Conservation (phyloP, 2,113 vertebrate genomes). For the Actinemys pallida region DNA sequence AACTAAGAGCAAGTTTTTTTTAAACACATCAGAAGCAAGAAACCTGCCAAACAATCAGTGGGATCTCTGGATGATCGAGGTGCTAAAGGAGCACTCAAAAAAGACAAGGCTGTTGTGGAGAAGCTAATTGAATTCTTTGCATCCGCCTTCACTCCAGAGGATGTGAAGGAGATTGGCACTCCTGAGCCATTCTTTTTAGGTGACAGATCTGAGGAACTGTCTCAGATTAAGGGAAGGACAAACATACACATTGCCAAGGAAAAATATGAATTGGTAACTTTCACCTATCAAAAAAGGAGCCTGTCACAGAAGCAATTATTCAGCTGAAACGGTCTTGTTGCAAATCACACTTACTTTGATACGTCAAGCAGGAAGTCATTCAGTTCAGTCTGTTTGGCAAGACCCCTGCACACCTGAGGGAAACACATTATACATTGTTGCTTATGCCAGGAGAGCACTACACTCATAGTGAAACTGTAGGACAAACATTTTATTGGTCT, state of each 20-base stretch:
- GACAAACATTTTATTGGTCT: background rate
- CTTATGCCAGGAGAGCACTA: constrained; percentile 30
- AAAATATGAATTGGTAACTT: background rate
- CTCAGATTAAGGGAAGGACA: background rate
- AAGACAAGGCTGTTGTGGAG: no score
- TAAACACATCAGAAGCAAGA: no score
- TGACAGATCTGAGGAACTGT: no score
- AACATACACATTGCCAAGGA: background rate
- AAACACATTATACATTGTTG: background rate
- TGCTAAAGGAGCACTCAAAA: no score
- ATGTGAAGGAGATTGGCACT: no score
- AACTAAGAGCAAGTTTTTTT: no score
- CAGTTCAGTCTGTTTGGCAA: constrained; percentile 98
- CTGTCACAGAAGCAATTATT: background rate
- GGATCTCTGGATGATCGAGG: no score
- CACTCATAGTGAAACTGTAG: background rate
- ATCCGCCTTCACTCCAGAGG: no score
- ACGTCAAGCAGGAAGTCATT: constrained; percentile 99
- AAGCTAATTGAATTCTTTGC: no score
- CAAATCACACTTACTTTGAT: constrained; percentile 91
- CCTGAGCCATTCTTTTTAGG: no score
- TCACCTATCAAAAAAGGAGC: background rate
- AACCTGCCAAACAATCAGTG: no score
- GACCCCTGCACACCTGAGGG: constrained; percentile 93
- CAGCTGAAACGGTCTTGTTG: background rate